These are phyloP conservation scores for Axinella damicornis DNA, from an alignment of 37 sponge, comb jelly and placozoan species.

Conservation along the genomic window DNA sequence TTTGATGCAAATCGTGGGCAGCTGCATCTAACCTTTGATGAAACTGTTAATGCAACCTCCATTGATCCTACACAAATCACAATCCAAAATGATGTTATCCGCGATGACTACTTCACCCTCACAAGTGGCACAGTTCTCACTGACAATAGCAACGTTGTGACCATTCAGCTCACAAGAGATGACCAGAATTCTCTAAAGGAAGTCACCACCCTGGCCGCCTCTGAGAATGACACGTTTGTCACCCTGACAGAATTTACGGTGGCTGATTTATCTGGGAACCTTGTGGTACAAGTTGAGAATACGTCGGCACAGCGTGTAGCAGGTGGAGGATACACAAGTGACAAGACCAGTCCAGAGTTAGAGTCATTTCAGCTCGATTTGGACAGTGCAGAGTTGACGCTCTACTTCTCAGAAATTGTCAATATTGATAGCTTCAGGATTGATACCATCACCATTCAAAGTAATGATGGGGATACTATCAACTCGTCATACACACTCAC, in stretches of 20 bases:
- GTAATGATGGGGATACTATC: background rate
- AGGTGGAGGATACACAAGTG: slow-evolving; percentile 34
- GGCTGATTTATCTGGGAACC: slow-evolving; percentile 76
- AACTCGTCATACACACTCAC: slow-evolving; percentile 22
- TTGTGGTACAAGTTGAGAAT: slow-evolving; percentile 41
- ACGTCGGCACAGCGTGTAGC: slow-evolving; percentile 46
- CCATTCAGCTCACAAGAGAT: slow-evolving; percentile 45
- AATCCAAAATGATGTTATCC: slow-evolving; percentile 53
- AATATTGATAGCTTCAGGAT: slow-evolving; percentile 46
- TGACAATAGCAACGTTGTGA: slow-evolving; percentile 23
- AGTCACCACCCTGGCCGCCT: slow-evolving; percentile 47
- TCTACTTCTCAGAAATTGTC: slow-evolving; percentile 87
- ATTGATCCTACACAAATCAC: slow-evolving; percentile 44
- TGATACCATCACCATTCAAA: slow-evolving; percentile 32
- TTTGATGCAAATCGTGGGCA: slow-evolving; percentile 72
- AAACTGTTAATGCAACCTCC: slow-evolving; percentile 74
- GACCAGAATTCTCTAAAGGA: slow-evolving; percentile 73
- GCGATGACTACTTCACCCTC: slow-evolving; percentile 30
- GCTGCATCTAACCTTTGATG: slow-evolving; percentile 75
- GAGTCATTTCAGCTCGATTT: slow-evolving; percentile 78
- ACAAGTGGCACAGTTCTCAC: slow-evolving; percentile 35
- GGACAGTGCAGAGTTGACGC: slow-evolving; percentile 63
- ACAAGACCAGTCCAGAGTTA: slow-evolving; percentile 73
- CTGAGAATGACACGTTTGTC: slow-evolving; percentile 71
- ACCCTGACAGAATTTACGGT: slow-evolving; percentile 47